These are phyloP conservation scores for Ommatoiulus sabulosus DNA, from an alignment of 2,888 invertebrate genomes.

Conservation along the genomic window DNA sequence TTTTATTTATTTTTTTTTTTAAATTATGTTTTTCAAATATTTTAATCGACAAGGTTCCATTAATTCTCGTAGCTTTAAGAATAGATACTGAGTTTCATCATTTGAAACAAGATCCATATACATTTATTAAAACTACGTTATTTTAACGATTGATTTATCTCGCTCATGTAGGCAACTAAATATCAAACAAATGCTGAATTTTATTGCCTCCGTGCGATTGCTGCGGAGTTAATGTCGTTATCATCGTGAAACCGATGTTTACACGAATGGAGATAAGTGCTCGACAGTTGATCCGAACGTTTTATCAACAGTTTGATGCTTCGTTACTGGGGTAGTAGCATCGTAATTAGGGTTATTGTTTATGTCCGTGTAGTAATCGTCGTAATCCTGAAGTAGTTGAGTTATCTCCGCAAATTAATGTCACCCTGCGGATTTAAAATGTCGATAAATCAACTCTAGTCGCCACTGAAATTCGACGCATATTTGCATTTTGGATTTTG, in stretches of 20 bases:
- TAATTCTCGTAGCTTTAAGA: too few species aligned
- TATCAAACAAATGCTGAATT: too few species aligned
- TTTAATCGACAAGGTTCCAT: too few species aligned
- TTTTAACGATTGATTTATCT: too few species aligned
- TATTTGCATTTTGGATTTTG: constrained; percentile 28
- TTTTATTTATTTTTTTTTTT: too few species aligned
- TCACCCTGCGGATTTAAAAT: constrained; percentile 35
- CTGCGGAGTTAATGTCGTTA: neutral
- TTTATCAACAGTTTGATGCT: neutral
- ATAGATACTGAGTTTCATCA: too few species aligned
- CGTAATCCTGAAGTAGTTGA: constrained; percentile 5
- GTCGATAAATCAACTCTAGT: constrained; percentile 13
- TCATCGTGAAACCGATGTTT: neutral
- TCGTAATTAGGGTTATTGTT: constrained; percentile 16
- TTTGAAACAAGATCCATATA: too few species aligned
- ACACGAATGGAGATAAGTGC: neutral
- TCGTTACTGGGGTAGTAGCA: neutral
- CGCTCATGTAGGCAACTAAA: too few species aligned
- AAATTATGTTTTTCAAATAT: too few species aligned
- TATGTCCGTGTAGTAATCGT: constrained; percentile 2
- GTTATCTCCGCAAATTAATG: constrained; percentile 35
- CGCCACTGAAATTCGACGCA: neutral
- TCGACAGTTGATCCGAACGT: neutral
- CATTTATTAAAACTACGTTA: too few species aligned
- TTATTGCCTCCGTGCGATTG: too few species aligned